Evolutionary conservation across 2,797 vertebrate species (phyloP), one percentile per base, ranked within the genome.

Genomic region (Sphenopsis melanotis): DNA sequence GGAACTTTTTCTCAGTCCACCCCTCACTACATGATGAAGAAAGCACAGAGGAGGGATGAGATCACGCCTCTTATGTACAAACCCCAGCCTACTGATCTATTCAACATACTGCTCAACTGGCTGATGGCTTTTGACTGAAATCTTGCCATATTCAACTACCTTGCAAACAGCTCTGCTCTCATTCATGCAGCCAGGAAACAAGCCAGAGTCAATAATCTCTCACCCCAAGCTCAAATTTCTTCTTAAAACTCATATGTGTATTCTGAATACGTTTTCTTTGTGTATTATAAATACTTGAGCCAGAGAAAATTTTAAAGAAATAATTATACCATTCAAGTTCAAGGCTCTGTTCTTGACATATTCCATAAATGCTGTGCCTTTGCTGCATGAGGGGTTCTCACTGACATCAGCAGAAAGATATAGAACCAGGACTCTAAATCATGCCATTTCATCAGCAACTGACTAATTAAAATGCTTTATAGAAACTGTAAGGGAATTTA

Each of bases 281-380:
- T 72, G 80, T 72, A 78, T 83, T 95, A 71, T 61, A 90, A 87
- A 53, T 52, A 49, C 44, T 82, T 1, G 59, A 93, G 83, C 92
- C 90, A 95, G 89, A 90, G 66, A 90, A 95, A 92, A 95, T 61
- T 42, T 89, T 83, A 64, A 95, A 47, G 29, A 87, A 94, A 95
- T 80, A 93, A 87, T 87, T 77, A 77, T 42, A 68, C 24, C 37
- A 79, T 87, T 52, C 52, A 77, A 79, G 70, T 60, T 82, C 30
- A 76, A 89, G 50, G 37, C 23, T 79, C 74, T 83, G 70, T 27
- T 93, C 55, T 72, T 90, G 41, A 83, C 72, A 63, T 49, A 57
- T 32, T 66, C 21, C 24, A 46, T 70, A 95, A 92, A 84, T 2
- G 1, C 37, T 52, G 21, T 15, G 44, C 8, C 16, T 63, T 63